These are phyloP conservation scores for Pavo muticus DNA, from an alignment of 2,113 vertebrate species.

Conservation along the genomic window DNA sequence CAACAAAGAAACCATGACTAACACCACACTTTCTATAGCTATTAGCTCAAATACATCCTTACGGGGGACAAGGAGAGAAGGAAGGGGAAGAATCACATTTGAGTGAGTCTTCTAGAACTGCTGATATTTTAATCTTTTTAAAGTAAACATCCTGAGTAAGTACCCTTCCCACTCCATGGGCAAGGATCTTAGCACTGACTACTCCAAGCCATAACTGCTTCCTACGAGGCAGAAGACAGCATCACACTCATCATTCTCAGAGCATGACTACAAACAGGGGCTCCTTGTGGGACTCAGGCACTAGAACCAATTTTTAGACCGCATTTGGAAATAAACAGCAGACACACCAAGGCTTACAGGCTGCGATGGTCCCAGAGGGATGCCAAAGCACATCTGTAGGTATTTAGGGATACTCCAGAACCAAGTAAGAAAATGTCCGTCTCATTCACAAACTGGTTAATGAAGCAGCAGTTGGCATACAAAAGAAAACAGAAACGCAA, in stretches of 20 bases:
- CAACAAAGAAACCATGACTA: accelerated
- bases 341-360: not conserved
- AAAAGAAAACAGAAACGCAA: not conserved
- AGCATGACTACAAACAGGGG: not conserved
- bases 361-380: not conserved
- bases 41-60: accelerated
- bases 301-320: not conserved
- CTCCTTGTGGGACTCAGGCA: not conserved
- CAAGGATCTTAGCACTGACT: not conserved
- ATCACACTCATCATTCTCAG: not conserved
- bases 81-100: no score
- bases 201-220: not conserved
- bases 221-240: not conserved
- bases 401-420: not conserved
- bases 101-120: not conserved
- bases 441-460: not conserved
- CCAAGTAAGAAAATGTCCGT: not conserved
- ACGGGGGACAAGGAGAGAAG: not conserved
- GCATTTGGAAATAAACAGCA: not conserved
- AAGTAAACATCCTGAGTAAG: not conserved
- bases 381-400: not conserved
- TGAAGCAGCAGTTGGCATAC: not conserved
- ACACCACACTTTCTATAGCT: accelerated
- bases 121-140: not conserved
- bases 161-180: not conserved